Conservation (phyloP, 2,113 vertebrate genomes). For the Hemichromis elongatus region DNA sequence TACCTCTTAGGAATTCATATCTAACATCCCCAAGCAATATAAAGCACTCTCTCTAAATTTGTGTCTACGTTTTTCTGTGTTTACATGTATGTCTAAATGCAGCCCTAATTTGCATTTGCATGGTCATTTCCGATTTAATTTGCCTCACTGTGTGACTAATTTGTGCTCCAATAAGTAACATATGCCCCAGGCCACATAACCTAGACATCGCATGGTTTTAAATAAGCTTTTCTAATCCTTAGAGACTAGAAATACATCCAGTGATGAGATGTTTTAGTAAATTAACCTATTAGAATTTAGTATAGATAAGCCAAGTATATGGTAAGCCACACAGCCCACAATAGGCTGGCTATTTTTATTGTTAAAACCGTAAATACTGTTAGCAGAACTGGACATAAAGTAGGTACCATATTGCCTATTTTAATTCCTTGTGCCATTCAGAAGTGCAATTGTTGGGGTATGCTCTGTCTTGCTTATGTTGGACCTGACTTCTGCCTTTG, state of each 20-base stretch:
- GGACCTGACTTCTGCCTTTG: too few species aligned
- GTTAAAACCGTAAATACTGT: neutral
- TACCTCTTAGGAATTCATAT: conserved; percentile 33
- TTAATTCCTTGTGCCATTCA: too few species aligned
- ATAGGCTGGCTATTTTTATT: neutral
- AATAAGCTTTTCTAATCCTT: conserved; percentile 20
- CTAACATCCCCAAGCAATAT: conserved; percentile 43
- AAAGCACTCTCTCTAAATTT: neutral
- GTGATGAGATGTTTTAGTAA: conserved; percentile 40
- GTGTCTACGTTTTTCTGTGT: neutral
- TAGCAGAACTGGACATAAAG: neutral
- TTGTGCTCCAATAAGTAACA: conserved; percentile 66
- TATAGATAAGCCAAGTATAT: neutral
- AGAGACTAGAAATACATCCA: conserved; percentile 24
- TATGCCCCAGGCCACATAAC: conserved; percentile 38
- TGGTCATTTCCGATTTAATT: conserved; percentile 65
- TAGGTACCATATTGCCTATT: neutral
- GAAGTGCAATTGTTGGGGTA: too few species aligned
- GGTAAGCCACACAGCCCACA: neutral
- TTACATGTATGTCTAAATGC: conserved; percentile 31
- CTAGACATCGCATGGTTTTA: conserved; percentile 39
- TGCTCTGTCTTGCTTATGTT: too few species aligned
- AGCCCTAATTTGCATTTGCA: conserved; percentile 65
- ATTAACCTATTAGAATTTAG: conserved; percentile 45
- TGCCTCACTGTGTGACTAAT: conserved; percentile 57